These are phyloP conservation scores for Diacarnus erythraeanus DNA, from an alignment of 37 sponge, comb jelly and placozoan species.

Conservation along the genomic window DNA sequence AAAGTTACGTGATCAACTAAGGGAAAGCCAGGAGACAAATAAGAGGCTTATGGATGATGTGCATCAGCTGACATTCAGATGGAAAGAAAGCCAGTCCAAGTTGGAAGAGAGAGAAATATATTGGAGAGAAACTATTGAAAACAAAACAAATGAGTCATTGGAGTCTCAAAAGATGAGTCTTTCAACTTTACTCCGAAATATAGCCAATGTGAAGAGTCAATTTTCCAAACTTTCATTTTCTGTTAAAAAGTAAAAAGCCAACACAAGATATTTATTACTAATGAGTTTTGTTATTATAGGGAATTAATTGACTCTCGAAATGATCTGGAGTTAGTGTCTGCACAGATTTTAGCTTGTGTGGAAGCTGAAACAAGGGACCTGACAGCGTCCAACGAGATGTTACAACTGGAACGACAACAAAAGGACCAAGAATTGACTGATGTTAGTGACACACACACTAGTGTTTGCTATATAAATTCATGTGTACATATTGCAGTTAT, in stretches of 20 bases:
- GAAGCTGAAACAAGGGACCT: conserved; percentile 3
- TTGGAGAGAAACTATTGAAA: conserved; percentile 26
- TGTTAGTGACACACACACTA: not conserved
- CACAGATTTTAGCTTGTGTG: conserved; percentile 10
- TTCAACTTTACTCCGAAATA: not conserved
- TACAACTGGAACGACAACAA: conserved; percentile 1
- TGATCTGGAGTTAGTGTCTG: conserved; percentile 14
- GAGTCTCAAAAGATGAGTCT: conserved; percentile 3
- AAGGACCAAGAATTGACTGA: conserved; percentile 15
- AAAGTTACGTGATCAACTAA: conserved; percentile 49
- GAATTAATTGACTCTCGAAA: conserved; percentile 3
- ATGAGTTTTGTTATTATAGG: conserved; percentile 9
- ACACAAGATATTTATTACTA: not conserved
- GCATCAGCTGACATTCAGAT: conserved; percentile 31
- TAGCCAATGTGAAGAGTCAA: not conserved
- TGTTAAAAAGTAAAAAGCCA: conserved; percentile 17
- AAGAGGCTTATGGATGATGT: conserved; percentile 44
- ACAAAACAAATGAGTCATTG: not conserved
- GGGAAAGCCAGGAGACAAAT: conserved; percentile 29
- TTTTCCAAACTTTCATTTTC: not conserved
- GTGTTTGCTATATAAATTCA: not conserved
- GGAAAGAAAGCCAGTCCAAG: conserved; percentile 22
- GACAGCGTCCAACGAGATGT: not conserved
- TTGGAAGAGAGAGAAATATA: conserved; percentile 33
- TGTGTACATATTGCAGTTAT: conserved; percentile 4